Base-by-base conservation (phyloP, 1,140 invertebrate species). In the Branchinecta lindahli region DNA sequence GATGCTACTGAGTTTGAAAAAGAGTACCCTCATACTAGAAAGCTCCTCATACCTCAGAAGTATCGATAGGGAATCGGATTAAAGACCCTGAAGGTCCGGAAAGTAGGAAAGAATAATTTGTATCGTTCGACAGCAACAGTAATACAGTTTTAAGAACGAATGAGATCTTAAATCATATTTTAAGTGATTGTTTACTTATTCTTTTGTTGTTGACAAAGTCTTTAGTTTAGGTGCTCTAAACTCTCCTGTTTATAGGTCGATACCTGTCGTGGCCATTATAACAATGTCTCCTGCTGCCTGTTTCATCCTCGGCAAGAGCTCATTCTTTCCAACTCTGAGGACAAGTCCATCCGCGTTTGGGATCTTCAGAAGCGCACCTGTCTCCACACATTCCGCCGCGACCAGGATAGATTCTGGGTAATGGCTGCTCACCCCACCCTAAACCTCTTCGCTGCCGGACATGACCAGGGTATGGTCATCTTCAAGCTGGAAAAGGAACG, bases 281-380 rank as follows among this genome's bases (percentile, higher is more conserved):
- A 98, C 81, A 99, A 99, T 80, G 96, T 99, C 0, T 98, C 95
- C 0, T 98, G 95, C 77, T 94, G 94, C 2, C 78, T 98, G 8
- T 99, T 99, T 80, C 96, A 99, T 82, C 96, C 96, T 0, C 83
- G 93, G 18, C 93, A 98, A 80, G 97, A 99, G 76, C 81, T 98
- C 8, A 96, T 99, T 73, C 80, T 99, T 8, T 96, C 93, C 45
- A 98, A 99, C 80, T 92, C 94, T 66, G 97, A 99, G 78, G 97
- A 99, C 80, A 96, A 94, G 79, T 95, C 90, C 76, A 97, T 99
- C 74, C 82, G 96, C 8, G 92, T 99, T 2, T 99, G 97, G 97
- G 96, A 99, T 79, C 93, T 98, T 89, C 90, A 90, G 15, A 99
- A 99, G 80, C 83, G 96, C 46, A 92, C 91, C n/a, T 97, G 94